Base-by-base conservation (phyloP, 2,113 vertebrate genomes). In the Aphyosemion australe region DNA sequence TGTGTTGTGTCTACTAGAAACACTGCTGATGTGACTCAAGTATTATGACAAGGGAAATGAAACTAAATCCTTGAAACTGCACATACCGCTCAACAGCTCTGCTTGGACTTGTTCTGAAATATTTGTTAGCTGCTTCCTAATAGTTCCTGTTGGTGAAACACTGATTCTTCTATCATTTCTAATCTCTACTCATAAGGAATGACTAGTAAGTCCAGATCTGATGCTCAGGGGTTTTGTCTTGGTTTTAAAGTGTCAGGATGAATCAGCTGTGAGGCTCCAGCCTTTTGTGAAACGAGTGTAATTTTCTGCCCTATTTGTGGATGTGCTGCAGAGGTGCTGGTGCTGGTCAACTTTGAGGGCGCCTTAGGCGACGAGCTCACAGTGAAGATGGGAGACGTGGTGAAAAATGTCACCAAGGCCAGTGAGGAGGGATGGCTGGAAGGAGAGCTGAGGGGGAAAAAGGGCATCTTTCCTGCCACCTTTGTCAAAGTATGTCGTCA, bases 381-480 rank as follows among this genome's bases (percentile, higher is more conserved):
- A 13, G 51, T 93, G 26, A 83, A 19, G 9, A 73, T 54, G 0
- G 94, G 93, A 8, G 94, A 95, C 54, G 79, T 95, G 72, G 83
- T 95, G 62, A 94, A 88, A 80, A 91, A 93, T 3, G 93, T 94
- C 62, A 87, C 82, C 61, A 76, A 80, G 59, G 78, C 84, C 8
- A 68, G 66, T 0, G 87, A 93, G 50, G 90, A 90, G 3, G 94
- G 94, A 19, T 96, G 95, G 94, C 84, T 95, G 66, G 70, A 84
- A 7, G 94, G 94, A 51, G 93, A 94, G 50, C 77, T 94, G 51
- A 58, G 69, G 19, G 94, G 91, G 13, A 91, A 80, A 32, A 84
- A 71, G 31, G 95, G 95, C 45, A 87, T 94, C 68, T 94, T 96
- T 59, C 95, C 95, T 1, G 72, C 88, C 16, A 90, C 74, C 78